phyloP scores from a whole-genome alignment of 1,140 invertebrate genomes.

The Calliphora vicina region DNA sequence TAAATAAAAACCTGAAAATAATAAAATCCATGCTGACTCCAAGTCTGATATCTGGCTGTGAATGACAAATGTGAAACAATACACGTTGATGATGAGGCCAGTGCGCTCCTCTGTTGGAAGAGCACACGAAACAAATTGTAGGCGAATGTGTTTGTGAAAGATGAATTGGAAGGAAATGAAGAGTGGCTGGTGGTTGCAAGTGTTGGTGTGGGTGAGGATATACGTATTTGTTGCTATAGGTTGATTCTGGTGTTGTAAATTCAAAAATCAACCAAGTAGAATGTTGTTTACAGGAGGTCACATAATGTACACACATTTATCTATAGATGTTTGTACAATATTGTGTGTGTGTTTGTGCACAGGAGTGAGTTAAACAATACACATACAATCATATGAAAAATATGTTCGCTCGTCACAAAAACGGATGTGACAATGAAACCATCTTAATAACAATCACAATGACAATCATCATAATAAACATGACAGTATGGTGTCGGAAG shows the following conservation, averaged over 20 bases:
- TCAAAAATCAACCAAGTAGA: not conserved
- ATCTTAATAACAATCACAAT: slow-evolving; percentile 32
- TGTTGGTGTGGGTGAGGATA: no score
- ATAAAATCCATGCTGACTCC: not conserved
- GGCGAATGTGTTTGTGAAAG: not conserved
- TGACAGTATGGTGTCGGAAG: slow-evolving; percentile 34
- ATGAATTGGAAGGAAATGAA: not conserved
- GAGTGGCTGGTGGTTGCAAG: not conserved
- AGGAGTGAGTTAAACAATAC: not conserved
- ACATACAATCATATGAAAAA: slow-evolving; percentile 14
- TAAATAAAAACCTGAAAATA: not conserved
- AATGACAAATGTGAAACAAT: not conserved
- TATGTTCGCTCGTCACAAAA: slow-evolving; percentile 31
- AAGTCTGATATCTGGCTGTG: not conserved
- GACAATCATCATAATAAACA: slow-evolving; percentile 18
- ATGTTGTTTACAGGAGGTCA: not conserved
- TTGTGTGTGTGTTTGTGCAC: not conserved
- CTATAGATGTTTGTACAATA: not conserved
- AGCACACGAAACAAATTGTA: not conserved
- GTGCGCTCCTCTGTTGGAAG: not conserved
- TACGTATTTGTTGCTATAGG: no score
- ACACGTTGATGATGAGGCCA: not conserved
- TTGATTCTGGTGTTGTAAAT: not conserved
- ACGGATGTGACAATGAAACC: slow-evolving; percentile 31
- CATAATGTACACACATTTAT: not conserved